phyloP scores from a whole-genome alignment of 2,797 vertebrate genomes.

The Lateolabrax maculatus region DNA sequence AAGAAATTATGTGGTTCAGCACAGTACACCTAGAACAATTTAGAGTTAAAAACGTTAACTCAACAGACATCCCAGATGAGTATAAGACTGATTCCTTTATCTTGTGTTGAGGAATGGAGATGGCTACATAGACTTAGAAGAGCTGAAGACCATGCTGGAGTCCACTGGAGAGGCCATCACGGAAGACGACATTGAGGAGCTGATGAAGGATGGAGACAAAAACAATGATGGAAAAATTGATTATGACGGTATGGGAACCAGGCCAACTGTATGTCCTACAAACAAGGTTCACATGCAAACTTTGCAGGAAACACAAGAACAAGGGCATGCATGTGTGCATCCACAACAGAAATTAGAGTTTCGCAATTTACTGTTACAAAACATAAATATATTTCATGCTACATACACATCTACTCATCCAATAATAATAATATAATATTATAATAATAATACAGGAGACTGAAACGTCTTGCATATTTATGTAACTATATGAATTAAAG shows the following conservation, averaged over 20 bases:
- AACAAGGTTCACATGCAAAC: background rate
- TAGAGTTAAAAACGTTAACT: background rate
- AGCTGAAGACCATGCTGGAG: conserved; percentile 87
- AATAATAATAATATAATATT: too few species aligned
- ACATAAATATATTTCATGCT: too few species aligned
- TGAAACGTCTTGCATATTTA: too few species aligned
- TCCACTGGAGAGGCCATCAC: conserved; percentile 88
- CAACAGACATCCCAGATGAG: background rate
- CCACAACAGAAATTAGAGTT: too few species aligned
- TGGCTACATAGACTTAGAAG: conserved; percentile 88
- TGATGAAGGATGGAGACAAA: conserved; percentile 89
- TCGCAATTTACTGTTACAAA: too few species aligned
- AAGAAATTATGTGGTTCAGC: background rate
- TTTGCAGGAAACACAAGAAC: too few species aligned
- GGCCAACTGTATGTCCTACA: background rate
- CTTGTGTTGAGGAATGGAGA: conserved; percentile 83
- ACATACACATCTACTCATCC: too few species aligned
- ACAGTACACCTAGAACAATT: background rate
- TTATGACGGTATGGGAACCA: conserved; percentile 82
- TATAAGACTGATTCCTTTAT: conserved; percentile 15
- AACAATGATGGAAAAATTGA: conserved; percentile 90
- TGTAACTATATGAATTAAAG: too few species aligned
- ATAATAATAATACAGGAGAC: too few species aligned
- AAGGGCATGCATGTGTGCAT: too few species aligned
- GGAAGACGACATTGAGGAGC: conserved; percentile 88